Percentiles rank a stretch among this genome's conserved stretches.
Conservation (phyloP, 1,140 invertebrate genomes). For the Ctenoplectra terminalis region DNA sequence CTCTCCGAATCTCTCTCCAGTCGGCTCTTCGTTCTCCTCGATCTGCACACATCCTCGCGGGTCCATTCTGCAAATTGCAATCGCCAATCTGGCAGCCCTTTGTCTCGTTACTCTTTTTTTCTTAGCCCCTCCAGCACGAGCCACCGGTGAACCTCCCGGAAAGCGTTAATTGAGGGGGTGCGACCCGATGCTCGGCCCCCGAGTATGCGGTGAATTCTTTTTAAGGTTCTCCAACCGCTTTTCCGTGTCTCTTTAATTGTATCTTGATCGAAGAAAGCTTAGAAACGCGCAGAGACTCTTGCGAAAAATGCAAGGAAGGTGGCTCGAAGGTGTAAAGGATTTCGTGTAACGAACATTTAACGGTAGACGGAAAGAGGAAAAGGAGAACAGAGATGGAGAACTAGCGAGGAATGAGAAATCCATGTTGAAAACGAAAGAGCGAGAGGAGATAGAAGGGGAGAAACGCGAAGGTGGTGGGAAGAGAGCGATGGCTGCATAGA, state of each 20-base stretch:
- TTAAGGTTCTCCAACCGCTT: neutral
- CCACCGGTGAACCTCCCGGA: constrained; percentile 6
- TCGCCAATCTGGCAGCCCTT: constrained; percentile 72
- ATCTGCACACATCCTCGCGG: constrained; percentile 52
- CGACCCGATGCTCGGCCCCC: neutral
- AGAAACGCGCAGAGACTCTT: neutral
- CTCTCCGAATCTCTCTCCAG: constrained; percentile 11
- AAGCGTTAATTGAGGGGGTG: constrained; percentile 47
- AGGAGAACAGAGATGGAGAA: neutral
- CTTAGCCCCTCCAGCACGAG: neutral
- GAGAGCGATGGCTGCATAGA: constrained; percentile 50
- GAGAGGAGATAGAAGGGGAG: neutral
- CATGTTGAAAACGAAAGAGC: neutral
- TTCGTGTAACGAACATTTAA: too few species aligned
- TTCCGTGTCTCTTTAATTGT: constrained; percentile 2
- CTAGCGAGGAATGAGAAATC: constrained; percentile 9
- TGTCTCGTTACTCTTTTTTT: constrained; percentile 36
- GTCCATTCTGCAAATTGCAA: constrained; percentile 75
- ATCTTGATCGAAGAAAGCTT: neutral
- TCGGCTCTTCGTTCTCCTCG: constrained; percentile 31
- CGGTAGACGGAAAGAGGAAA: neutral
- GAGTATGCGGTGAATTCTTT: constrained; percentile 18
- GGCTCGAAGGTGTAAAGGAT: too few species aligned
- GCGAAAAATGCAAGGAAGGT: too few species aligned
- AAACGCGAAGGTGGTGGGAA: constrained; percentile 34